A percentile compares a stretch with the other conserved stretches of the same genome.
Conservation (phyloP, 2,113 vertebrate species). For the Rostratula benghalensis region DNA sequence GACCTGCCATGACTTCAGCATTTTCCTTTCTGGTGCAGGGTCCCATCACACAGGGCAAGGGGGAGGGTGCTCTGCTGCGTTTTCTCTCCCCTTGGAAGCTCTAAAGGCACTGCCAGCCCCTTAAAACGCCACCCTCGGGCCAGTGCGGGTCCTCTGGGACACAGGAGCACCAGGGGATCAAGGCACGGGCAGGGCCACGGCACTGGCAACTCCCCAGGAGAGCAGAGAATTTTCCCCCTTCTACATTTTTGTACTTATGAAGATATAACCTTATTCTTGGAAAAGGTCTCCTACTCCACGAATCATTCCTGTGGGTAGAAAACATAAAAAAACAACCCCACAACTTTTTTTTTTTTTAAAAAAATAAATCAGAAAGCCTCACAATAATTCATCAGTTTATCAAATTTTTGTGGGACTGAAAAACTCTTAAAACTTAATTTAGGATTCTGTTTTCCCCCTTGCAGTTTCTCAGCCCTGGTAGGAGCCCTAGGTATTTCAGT, state of each 20-base stretch:
- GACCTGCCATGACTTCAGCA: rapidly evolving
- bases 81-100: background rate
- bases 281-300: background rate
- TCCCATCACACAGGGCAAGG: background rate
- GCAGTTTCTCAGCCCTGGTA: background rate
- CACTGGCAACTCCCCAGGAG: background rate
- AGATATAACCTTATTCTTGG: background rate
- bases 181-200: background rate
- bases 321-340: background rate
- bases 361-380: constrained; percentile 18
- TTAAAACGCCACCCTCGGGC: background rate
- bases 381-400: background rate
- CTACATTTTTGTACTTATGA: background rate
- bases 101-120: background rate
- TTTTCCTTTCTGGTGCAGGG: background rate
- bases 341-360: background rate
- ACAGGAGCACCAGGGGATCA: background rate
- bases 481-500: background rate
- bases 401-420: background rate
- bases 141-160: background rate
- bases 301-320: background rate
- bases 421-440: background rate
- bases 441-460: background rate
- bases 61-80: background rate
- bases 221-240: background rate